Percentiles rank a stretch among this genome's conserved stretches.
phyloP scores from a whole-genome alignment of 2,888 invertebrate species.

The Cephus pygmeus region DNA sequence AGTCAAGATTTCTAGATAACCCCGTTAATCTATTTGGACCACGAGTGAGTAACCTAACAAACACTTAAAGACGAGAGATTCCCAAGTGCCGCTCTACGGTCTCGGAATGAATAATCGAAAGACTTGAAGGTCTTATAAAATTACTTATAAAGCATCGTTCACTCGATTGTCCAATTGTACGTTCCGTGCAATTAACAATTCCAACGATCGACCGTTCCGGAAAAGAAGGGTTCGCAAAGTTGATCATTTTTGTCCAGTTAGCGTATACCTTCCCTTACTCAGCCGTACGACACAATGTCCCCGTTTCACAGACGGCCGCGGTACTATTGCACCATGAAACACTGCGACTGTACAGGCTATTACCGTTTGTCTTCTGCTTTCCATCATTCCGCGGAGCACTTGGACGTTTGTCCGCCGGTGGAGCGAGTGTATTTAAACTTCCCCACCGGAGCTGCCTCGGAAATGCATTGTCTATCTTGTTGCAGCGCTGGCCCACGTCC shows the following conservation, averaged over 20 bases:
- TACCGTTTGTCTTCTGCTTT: neutral
- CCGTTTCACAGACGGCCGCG: neutral
- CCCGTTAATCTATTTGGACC: neutral
- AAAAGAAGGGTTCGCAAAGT: too few relatives aligned
- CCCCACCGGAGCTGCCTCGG: slow-evolving; percentile 19
- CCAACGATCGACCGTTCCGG: neutral
- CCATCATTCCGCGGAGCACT: slow-evolving; percentile 8
- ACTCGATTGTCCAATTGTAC: neutral
- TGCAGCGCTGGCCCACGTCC: slow-evolving; percentile 34
- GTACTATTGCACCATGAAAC: neutral
- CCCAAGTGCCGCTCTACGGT: neutral
- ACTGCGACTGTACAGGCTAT: neutral
- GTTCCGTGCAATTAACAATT: too few relatives aligned
- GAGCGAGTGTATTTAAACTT: slow-evolving; percentile 23
- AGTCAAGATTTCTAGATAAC: neutral
- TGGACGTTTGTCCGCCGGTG: slow-evolving; percentile 13
- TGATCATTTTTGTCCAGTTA: neutral
- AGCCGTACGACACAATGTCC: neutral
- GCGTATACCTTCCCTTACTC: neutral
- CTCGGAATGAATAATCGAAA: neutral
- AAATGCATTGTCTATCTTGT: slow-evolving; percentile 38
- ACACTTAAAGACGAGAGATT: neutral
- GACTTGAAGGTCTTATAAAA: neutral
- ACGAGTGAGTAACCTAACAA: neutral
- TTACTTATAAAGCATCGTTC: neutral